These are phyloP conservation scores for Pseudonaja textilis DNA, from an alignment of 2,113 vertebrate species.

Conservation along the genomic window DNA sequence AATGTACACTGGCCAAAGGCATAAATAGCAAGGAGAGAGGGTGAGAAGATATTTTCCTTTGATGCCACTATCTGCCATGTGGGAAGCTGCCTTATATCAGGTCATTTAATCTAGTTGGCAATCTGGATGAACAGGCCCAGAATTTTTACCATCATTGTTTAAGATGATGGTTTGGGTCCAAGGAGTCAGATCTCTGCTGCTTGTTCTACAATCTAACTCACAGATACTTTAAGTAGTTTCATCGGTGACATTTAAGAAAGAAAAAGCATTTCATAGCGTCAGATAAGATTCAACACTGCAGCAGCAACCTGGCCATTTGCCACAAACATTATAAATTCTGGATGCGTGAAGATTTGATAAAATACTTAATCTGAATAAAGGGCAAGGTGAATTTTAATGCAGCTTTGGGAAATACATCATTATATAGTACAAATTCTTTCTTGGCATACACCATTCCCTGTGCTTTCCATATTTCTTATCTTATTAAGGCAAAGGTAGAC, in stretches of 20 bases:
- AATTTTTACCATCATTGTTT: neutral
- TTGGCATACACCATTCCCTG: conserved; percentile 23
- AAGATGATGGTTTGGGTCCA: neutral
- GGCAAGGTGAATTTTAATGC: conserved; percentile 37
- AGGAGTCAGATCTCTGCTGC: neutral
- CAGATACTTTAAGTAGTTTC: neutral
- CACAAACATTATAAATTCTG: conserved; percentile 46
- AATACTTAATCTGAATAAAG: conserved; percentile 56
- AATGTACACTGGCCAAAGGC: neutral
- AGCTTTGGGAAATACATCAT: conserved; percentile 45
- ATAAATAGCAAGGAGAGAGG: neutral
- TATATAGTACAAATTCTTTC: conserved; percentile 34
- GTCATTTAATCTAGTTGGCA: neutral
- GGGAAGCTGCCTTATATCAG: neutral
- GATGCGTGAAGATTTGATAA: conserved; percentile 52
- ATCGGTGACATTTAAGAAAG: neutral
- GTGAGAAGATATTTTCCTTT: neutral
- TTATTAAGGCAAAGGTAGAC: neutral
- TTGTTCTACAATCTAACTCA: neutral
- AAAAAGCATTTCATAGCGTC: neutral
- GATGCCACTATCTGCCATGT: neutral
- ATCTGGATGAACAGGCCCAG: neutral
- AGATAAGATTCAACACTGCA: conserved; percentile 22
- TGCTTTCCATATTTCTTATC: conserved; percentile 35
- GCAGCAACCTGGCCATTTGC: conserved; percentile 39